Evolutionary conservation across 2,888 invertebrate species (phyloP).

Genomic region (Temnothorax ravouxi): DNA sequence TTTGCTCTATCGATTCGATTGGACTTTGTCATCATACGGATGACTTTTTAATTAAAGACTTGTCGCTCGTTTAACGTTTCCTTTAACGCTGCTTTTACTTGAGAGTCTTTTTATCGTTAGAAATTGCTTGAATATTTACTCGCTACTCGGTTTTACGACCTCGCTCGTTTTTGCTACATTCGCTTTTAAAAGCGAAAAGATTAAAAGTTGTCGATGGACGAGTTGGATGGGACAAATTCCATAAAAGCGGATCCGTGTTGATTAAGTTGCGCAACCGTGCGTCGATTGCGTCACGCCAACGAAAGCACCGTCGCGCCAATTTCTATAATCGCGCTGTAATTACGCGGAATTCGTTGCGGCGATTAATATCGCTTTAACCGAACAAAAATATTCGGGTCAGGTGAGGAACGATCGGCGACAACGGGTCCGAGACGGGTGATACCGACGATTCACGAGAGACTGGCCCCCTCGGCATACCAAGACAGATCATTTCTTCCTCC

Average conservation of each 20-base stretch:
- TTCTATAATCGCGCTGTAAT: constrained; percentile 6
- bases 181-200: not conserved
- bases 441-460: constrained; percentile 80
- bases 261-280: constrained; percentile 14
- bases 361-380: constrained; percentile 56
- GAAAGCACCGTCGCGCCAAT: constrained; percentile 1
- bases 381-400: constrained; percentile 71
- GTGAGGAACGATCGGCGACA: constrained; percentile 73
- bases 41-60: constrained; percentile 17
- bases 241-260: constrained; percentile 13
- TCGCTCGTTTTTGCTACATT: not conserved
- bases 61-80: not conserved
- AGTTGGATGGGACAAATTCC: constrained; percentile 21
- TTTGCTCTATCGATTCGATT: not conserved
- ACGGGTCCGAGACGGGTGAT: constrained; percentile 76
- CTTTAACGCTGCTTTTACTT: not conserved
- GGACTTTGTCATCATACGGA: not conserved
- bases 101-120: not conserved
- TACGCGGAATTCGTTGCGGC: constrained; percentile 37
- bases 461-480: constrained; percentile 79
- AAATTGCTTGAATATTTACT: constrained; percentile 7
- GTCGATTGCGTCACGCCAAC: not conserved
- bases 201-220: constrained; percentile 6
- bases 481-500: constrained; percentile 77
- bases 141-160: not conserved